Conservation (phyloP, 2,888 invertebrate genomes). For the Xylophagus ater region DNA sequence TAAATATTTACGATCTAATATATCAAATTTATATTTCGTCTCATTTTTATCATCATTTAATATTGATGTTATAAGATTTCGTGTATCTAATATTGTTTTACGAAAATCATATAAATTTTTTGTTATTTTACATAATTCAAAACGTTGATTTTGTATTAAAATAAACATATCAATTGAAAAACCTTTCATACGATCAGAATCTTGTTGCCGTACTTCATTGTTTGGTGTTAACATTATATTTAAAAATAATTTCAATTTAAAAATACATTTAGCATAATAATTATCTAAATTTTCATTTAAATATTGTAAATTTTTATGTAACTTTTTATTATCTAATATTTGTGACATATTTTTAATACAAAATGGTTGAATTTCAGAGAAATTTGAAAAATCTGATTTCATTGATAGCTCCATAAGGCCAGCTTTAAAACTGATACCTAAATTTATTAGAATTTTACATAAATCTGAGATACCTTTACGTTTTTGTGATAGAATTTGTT, state of each 20-base stretch:
- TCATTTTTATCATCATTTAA: not conserved
- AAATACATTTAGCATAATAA: constrained; percentile 35
- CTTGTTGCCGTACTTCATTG: constrained; percentile 66
- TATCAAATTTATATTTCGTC: constrained; percentile 6
- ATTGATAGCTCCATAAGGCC: constrained; percentile 54
- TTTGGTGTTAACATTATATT: constrained; percentile 48
- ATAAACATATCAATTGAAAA: constrained; percentile 67
- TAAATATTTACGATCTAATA: constrained; percentile 22
- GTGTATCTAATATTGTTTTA: constrained; percentile 37
- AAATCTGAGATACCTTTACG: constrained; percentile 74
- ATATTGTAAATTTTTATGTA: constrained; percentile 33
- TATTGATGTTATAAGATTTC: constrained; percentile 27
- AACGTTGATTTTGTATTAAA: constrained; percentile 54
- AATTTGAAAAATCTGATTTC: constrained; percentile 47
- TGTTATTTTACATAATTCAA: constrained; percentile 47
- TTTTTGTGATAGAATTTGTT: constrained; percentile 73
- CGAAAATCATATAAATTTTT: constrained; percentile 47
- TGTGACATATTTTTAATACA: constrained; percentile 49
- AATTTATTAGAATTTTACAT: constrained; percentile 62
- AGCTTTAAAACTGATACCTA: constrained; percentile 71
- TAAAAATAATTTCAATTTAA: constrained; percentile 33
- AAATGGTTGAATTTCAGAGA: constrained; percentile 54
- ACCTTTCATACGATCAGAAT: constrained; percentile 77
- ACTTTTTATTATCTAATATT: constrained; percentile 44
- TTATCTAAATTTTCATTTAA: constrained; percentile 34